These are phyloP conservation scores for Colletes latitarsis DNA, from an alignment of 1,140 invertebrate species.

Conservation along the genomic window DNA sequence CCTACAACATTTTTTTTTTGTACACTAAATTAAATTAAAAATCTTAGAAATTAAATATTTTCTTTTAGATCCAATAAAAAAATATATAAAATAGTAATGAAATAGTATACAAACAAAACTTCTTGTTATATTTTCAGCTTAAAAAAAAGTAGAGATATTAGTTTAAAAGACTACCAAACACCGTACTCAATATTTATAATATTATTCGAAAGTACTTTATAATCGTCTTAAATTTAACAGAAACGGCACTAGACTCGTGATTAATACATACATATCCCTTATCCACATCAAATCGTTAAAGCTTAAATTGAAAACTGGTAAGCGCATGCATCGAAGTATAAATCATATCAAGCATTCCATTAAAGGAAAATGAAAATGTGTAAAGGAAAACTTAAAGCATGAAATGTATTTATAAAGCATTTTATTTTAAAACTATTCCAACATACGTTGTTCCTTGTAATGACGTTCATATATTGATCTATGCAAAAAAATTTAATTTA, in stretches of 20 bases:
- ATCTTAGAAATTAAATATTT: too few species aligned
- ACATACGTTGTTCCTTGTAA: slow-evolving; percentile 49
- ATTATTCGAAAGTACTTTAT: neutral
- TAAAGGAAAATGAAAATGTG: slow-evolving; percentile 55
- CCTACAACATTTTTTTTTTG: too few species aligned
- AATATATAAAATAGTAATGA: too few species aligned
- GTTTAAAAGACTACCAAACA: neutral
- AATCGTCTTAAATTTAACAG: neutral
- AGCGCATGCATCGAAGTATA: slow-evolving; percentile 31
- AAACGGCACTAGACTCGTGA: neutral
- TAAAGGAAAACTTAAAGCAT: slow-evolving; percentile 63
- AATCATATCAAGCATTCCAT: slow-evolving; percentile 20
- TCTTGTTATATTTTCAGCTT: too few species aligned
- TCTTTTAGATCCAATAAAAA: too few species aligned
- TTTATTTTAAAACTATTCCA: slow-evolving; percentile 69
- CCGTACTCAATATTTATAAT: neutral
- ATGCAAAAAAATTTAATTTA: slow-evolving; percentile 45
- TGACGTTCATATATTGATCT: slow-evolving; percentile 51
- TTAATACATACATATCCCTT: neutral
- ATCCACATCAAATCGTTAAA: neutral
- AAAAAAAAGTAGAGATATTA: too few species aligned
- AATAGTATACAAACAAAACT: too few species aligned
- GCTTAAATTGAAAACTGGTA: neutral
- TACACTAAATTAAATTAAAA: too few species aligned
- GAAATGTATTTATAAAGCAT: slow-evolving; percentile 60